Percentiles rank a stretch among this genome's conserved stretches.
phyloP scores from a whole-genome alignment of 2,113 vertebrate genomes.

The Rynchops niger region DNA sequence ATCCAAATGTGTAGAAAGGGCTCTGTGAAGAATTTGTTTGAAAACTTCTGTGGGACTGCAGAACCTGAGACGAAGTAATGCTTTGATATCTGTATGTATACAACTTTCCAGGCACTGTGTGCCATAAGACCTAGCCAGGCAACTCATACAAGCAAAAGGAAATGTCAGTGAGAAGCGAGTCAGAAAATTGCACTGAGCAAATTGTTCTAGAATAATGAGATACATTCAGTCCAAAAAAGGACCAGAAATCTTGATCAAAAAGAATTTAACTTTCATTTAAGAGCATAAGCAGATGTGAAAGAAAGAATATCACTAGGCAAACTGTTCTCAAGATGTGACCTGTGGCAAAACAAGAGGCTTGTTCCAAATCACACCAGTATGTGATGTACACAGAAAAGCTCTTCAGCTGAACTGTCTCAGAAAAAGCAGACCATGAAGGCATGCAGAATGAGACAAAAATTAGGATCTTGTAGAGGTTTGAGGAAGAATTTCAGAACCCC shows the following conservation, averaged over 20 bases:
- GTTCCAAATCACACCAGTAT: neutral
- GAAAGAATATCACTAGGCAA: neutral
- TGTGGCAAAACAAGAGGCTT: neutral
- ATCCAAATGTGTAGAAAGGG: neutral
- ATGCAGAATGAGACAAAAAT: neutral
- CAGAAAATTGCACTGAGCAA: slow-evolving; percentile 3
- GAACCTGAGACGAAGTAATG: slow-evolving; percentile 15
- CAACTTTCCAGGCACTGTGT: neutral
- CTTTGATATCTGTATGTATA: neutral
- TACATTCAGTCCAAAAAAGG: neutral
- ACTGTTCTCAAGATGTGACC: neutral
- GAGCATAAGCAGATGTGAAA: neutral
- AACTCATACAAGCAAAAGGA: slow-evolving; percentile 3
- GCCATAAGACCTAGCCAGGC: neutral
- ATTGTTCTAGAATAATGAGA: slow-evolving; percentile 6
- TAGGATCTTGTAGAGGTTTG: neutral
- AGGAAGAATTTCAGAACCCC: neutral
- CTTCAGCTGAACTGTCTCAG: neutral
- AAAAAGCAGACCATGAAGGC: neutral
- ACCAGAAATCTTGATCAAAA: neutral
- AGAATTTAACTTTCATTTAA: neutral
- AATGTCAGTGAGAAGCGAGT: neutral
- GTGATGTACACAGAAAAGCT: neutral
- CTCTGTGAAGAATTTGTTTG: neutral
- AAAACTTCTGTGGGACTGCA: neutral